Percentiles rank a stretch among this genome's conserved stretches.
Conservation (phyloP, 2,113 vertebrate genomes). For the Beaufortia kweichowensis region DNA sequence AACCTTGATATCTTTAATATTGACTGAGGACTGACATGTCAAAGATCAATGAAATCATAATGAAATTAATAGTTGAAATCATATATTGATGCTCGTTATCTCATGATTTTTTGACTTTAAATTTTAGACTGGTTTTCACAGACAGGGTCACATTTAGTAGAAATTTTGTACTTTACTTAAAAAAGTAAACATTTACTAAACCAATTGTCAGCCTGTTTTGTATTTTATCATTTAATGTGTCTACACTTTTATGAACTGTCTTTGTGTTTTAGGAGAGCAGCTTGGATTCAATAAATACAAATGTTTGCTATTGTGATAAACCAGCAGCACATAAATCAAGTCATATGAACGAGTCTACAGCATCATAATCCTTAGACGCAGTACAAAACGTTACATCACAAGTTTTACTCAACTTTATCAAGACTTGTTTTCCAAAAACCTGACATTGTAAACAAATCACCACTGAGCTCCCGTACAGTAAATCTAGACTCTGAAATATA, state of each 20-base stretch:
- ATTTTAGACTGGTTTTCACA: no score
- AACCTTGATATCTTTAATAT: no score
- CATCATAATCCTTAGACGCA: background rate
- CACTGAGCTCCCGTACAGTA: background rate
- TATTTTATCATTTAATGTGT: background rate
- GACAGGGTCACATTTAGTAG: no score
- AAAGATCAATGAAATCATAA: no score
- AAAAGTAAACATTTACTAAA: background rate
- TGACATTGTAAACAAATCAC: constrained; percentile 31
- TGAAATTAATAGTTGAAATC: no score
- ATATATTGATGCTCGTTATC: no score
- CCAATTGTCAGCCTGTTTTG: background rate
- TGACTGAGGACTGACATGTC: no score
- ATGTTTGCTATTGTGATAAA: background rate
- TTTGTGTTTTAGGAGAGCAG: background rate
- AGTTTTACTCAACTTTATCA: background rate
- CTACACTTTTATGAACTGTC: background rate
- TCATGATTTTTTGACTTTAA: no score
- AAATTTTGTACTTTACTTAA: no score
- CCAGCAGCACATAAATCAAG: background rate
- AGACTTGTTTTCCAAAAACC: background rate
- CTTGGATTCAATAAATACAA: background rate
- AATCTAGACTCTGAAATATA: constrained; percentile 26
- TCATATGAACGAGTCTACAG: background rate
- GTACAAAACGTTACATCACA: constrained; percentile 31